These are phyloP conservation scores for Urophycis tenuis DNA, from an alignment of 2,797 vertebrate species.

Conservation along the genomic window DNA sequence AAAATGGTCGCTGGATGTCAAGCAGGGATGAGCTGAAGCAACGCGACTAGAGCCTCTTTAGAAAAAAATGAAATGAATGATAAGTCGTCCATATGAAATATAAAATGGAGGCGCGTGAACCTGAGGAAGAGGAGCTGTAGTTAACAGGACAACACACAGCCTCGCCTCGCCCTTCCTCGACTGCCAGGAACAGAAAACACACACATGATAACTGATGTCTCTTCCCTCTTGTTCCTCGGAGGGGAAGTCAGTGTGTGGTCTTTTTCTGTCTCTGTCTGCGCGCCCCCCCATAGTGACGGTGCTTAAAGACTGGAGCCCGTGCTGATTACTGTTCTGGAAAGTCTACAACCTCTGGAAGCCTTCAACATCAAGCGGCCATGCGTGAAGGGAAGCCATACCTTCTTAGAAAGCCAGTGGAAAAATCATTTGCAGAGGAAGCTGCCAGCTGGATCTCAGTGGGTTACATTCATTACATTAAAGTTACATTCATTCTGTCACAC, in stretches of 20 bases:
- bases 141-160: neutral
- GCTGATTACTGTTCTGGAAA: slow-evolving; percentile 43
- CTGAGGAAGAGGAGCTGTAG: neutral
- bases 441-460: neutral
- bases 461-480: no score
- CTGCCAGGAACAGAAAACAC: neutral
- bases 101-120: slow-evolving; percentile 14
- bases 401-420: slow-evolving; percentile 36
- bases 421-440: slow-evolving; percentile 20
- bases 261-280: slow-evolving; percentile 16
- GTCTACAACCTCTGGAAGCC: slow-evolving; percentile 30
- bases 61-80: slow-evolving; percentile 35
- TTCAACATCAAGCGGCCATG: slow-evolving; percentile 40
- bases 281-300: slow-evolving; percentile 18
- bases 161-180: neutral
- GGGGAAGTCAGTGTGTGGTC: slow-evolving; percentile 50
- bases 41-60: slow-evolving; percentile 19
- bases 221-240: neutral
- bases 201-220: neutral
- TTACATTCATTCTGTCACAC: slow-evolving; percentile 27
- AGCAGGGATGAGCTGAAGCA: slow-evolving; percentile 15
- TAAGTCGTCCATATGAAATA: slow-evolving; percentile 26
- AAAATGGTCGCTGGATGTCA: slow-evolving; percentile 17
- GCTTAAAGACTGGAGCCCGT: slow-evolving; percentile 36
- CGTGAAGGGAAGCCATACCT: slow-evolving; percentile 37